Percentiles rank a stretch among this genome's conserved stretches.
Conservation (phyloP, 2,888 invertebrate genomes). For the Orthosia gracilis region DNA sequence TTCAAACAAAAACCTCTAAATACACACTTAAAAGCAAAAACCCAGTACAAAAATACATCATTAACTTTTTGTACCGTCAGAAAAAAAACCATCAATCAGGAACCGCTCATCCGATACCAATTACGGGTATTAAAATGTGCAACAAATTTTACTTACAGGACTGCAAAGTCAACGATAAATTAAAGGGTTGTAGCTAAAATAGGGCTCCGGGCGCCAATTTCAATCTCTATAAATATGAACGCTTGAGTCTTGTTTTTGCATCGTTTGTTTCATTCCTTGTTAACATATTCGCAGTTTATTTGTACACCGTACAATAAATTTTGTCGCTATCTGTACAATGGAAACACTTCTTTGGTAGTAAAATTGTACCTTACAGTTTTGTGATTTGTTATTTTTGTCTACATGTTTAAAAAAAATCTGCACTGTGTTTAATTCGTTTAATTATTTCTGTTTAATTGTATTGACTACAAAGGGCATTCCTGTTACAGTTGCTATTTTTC, state of each 20-base stretch:
- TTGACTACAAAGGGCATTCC: too few species aligned
- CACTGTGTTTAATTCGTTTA: constrained; percentile 13
- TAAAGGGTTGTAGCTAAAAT: constrained; percentile 79
- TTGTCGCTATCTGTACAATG: constrained; percentile 63
- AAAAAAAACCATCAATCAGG: constrained; percentile 66
- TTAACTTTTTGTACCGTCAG: constrained; percentile 45
- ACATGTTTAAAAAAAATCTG: neutral
- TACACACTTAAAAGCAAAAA: constrained; percentile 29
- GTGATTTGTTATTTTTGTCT: constrained; percentile 35
- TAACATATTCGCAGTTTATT: constrained; percentile 75
- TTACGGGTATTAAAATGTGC: constrained; percentile 72
- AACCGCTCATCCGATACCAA: constrained; percentile 72
- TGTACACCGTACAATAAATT: constrained; percentile 70
- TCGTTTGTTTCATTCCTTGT: constrained; percentile 75
- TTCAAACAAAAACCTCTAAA: constrained; percentile 17
- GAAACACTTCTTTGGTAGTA: constrained; percentile 51
- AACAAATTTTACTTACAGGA: constrained; percentile 65
- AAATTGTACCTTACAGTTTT: constrained; percentile 41
- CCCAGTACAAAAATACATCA: constrained; percentile 46
- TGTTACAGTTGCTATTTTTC: too few species aligned
- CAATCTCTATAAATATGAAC: constrained; percentile 78
- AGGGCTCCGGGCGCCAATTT: constrained; percentile 77
- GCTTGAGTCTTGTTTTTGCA: constrained; percentile 66
- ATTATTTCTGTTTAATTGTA: neutral
- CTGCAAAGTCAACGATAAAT: constrained; percentile 74